phyloP scores from a whole-genome alignment of 2,888 invertebrate genomes.

The Nineta flava region DNA sequence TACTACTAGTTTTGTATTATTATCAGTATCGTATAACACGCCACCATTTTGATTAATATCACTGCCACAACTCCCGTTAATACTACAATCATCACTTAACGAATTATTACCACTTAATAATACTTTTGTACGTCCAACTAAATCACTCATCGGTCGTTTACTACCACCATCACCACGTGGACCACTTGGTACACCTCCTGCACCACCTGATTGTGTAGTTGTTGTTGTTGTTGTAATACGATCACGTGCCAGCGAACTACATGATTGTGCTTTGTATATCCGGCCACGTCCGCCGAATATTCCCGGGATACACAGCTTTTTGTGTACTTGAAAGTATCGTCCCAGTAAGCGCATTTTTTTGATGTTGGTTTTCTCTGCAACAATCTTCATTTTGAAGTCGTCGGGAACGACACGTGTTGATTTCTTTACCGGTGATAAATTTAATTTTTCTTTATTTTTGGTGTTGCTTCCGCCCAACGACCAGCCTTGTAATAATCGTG shows the following conservation, averaged over 20 bases:
- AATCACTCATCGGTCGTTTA: conserved; percentile 24
- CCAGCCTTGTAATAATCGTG: conserved; percentile 33
- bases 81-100: too few species aligned
- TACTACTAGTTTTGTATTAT: conserved; percentile 13
- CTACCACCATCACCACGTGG: conserved; percentile 10
- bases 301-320: conserved; percentile 43
- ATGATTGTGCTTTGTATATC: conserved; percentile 43
- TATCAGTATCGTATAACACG: conserved; percentile 13
- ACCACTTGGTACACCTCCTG: too few species aligned
- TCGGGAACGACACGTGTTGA: conserved; percentile 9
- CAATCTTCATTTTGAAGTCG: conserved; percentile 18
- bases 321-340: conserved; percentile 51
- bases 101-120: too few species aligned
- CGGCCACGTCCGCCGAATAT: conserved; percentile 35
- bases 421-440: conserved; percentile 8
- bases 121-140: too few species aligned
- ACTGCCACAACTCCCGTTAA: conserved; percentile 15
- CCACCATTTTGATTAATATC: conserved; percentile 37
- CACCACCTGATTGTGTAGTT: conserved; percentile 12
- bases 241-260: conserved; percentile 41
- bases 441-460: conserved; percentile 14
- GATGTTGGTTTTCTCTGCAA: conserved; percentile 22
- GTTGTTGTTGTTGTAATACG: conserved; percentile 28
- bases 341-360: conserved; percentile 44
- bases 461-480: conserved; percentile 13